Base-by-base conservation (phyloP, 2,888 invertebrate species). In the Lamproptera curius region DNA sequence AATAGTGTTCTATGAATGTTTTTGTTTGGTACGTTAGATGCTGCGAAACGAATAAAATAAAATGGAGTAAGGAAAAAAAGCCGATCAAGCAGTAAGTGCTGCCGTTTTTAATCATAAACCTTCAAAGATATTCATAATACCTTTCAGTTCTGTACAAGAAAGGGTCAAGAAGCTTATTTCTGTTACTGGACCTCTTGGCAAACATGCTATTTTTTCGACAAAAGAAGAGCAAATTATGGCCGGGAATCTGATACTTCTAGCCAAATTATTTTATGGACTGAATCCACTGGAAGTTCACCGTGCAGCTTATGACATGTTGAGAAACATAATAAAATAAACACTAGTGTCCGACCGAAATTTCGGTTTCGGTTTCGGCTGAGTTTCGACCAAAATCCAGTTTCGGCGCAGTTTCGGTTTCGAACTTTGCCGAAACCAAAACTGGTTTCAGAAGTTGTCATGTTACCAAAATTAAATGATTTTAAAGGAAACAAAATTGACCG, bases 181-280 rank as follows among this genome's bases (percentile, higher is more conserved):
- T 23, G 11, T 36, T 41, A 40, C 41, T 28, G 42, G 10, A 42
- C 52, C 46, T 46, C 53, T 51, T 33, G 50, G 47, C 50, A 53
- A 47, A 53, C 53, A 51, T 50, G 10, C 46, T 17, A 47, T 40
- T 51, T 53, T 53, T 26, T 43, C 48, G 33, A 17, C 43, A 41
- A 35, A 46, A 15, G 40, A 13, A 34, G 46, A 46, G 26, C 33
- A 46, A 11, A 14, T 28, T 43, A 39, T 43, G 39, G 49, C 31
- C 39, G 50, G 40, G 41, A 39, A 44, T 50, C 44, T 51, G 41
- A 51, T 48, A 51, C 42, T 52, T 34, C 20, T 49, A 42, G 39
- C 45, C 15, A 49, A 49, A 54, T 11, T 45, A n/a, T 17, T 42
- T 49, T 54, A 54, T 49, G 49, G 49, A 23, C 36, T 54, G 8